Evolutionary conservation across 2,797 vertebrate genomes (phyloP).

Genomic region (Hypotaenidia philippensis): DNA sequence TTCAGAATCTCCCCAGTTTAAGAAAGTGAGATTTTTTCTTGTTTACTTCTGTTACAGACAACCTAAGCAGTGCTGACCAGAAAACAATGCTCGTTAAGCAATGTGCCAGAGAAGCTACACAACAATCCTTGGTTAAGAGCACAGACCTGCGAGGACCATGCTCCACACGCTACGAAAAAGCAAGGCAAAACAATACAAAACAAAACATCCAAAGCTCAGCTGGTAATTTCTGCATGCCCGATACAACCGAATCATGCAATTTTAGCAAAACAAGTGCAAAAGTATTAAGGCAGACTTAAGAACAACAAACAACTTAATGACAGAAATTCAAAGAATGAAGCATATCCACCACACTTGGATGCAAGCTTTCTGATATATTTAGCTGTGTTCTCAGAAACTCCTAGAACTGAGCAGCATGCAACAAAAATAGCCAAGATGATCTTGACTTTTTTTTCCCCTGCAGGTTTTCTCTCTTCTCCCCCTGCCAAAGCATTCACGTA

Average conservation of each 20-base stretch:
- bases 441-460: background rate
- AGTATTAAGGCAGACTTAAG: background rate
- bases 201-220: background rate
- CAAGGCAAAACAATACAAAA: background rate
- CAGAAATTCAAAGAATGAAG: background rate
- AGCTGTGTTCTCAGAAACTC: conserved; percentile 29
- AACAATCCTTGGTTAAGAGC: background rate
- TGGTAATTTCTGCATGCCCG: background rate
- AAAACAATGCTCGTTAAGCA: background rate
- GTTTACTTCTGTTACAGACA: background rate
- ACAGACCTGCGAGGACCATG: background rate
- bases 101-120: background rate
- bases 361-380: conserved; percentile 7
- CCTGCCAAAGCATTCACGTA: background rate
- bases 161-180: background rate
- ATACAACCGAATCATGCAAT: background rate
- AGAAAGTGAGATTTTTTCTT: background rate
- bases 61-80: background rate
- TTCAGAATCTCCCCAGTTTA: background rate
- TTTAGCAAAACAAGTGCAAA: background rate
- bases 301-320: background rate
- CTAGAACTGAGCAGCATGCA: background rate
- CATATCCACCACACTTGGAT: background rate
- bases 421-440: conserved; percentile 25
- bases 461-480: background rate